These are phyloP conservation scores for Semicossyphus pulcher DNA, from an alignment of 2,113 vertebrate species.

Conservation along the genomic window DNA sequence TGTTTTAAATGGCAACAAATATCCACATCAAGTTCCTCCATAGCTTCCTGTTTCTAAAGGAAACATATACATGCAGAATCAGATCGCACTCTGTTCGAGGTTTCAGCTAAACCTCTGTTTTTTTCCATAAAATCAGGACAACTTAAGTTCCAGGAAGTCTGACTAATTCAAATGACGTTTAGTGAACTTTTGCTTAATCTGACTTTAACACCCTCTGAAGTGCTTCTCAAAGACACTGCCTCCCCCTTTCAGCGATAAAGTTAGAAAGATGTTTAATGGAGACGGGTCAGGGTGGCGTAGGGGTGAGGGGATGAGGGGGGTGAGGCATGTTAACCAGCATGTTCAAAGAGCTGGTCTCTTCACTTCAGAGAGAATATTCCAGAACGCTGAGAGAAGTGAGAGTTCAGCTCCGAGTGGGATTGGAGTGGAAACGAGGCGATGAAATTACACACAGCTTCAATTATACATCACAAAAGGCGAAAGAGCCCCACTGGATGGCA, in stretches of 20 bases:
- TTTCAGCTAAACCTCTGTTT: too few relatives aligned
- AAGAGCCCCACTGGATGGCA: conserved; percentile 46
- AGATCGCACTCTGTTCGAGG: too few relatives aligned
- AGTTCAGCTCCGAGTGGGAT: conserved; percentile 65
- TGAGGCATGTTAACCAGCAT: conserved; percentile 28
- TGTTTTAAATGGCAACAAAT: too few relatives aligned
- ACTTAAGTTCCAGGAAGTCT: background rate
- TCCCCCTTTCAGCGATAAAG: conserved; percentile 5
- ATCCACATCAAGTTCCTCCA: background rate
- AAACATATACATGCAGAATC: too few relatives aligned
- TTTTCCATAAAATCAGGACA: background rate
- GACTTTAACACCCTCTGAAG: conserved; percentile 10
- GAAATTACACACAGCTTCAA: conserved; percentile 70
- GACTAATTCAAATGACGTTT: background rate
- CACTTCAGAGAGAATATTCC: conserved; percentile 65
- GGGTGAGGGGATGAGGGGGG: background rate
- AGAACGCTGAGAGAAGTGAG: conserved; percentile 46
- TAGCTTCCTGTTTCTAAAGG: too few relatives aligned
- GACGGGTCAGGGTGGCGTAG: background rate
- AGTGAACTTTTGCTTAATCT: conserved; percentile 7
- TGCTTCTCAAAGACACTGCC: background rate
- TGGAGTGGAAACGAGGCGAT: conserved; percentile 32
- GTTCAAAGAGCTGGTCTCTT: conserved; percentile 51
- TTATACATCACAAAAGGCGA: conserved; percentile 71
- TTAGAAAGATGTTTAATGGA: conserved; percentile 18